Base-by-base conservation (phyloP, 2,113 vertebrate species). In the Sciurus niger region DNA sequence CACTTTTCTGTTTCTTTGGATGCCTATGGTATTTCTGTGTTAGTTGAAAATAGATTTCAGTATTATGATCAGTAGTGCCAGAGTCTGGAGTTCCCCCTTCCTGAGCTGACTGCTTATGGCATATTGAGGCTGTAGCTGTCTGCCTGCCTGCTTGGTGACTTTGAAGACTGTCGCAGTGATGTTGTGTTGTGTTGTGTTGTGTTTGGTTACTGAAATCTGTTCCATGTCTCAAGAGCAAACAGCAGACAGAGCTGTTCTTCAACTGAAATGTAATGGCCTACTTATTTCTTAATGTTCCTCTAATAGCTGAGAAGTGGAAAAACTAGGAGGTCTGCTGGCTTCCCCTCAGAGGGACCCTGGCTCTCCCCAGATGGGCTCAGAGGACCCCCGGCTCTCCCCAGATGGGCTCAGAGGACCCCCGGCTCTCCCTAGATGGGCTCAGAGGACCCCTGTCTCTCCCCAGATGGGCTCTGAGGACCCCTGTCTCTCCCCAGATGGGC, bases 1-100 rank as follows among this genome's bases (percentile, higher is more conserved):
- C 55, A 84, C n/a, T 65, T 85, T 74, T 16, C 40, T 85, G 34
- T 80, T 92, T 67, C 53, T 78, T 84, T 93, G 34, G 63, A 6
- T 68, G 25, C 78, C 46, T 76, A 32, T 46, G 53, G 2, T 32
- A 55, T 80, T 87, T 68, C 20, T 74, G 22, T 85, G 67, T 58
- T 60, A 32, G 30, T 55, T 89, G 46, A 78, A 96, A 89, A 24
- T 22, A 28, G 30, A 94, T 89, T 67, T 67, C 76, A 90, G 13
- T 85, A 46, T 77, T 40, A 16, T 65, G 16, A 6, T 68, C 20
- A 14, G 22, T 11, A 25, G 14, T 30, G 48, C 18, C 24, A 24
- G n/a, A 65, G 46, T 20, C 30, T 2, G 6, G 14, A 11, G 30
- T 48, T 7, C 40, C 28, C n/a, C 20, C 34, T 24, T 17, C 6